Evolutionary conservation across 1,140 invertebrate species (phyloP), one percentile per base, ranked within the genome.

Genomic region (Drosophila parvula): DNA sequence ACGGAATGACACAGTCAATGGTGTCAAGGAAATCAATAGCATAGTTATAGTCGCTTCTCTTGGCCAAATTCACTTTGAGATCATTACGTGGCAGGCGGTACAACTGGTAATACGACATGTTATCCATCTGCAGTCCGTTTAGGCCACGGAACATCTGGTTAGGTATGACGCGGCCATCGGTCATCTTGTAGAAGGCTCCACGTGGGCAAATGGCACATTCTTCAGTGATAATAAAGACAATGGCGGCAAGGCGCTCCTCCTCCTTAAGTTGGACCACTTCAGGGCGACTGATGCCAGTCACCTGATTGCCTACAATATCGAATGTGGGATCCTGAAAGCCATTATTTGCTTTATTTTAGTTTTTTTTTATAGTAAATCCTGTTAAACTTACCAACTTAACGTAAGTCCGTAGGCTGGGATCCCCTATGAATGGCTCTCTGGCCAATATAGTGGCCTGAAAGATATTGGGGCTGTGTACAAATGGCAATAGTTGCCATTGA

Each of bases 11-110:
- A 30, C 79, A 69, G 48, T 95, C 95, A 14, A 96, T 94, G 1
- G 95, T 94, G 82, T 96, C 96, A 36, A 97, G 90, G 86, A 97
- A 97, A 91, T 97, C 96, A 58, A 95, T 93, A 6, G 95, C 94
- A 73, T 95, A 96, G 92, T 96, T 96, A 70, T 96, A 97, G 91
- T 97, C 95, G 44, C 93, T 92, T 63, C 95, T 93, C 2, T 94
- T 95, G 0, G 95, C 91, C 38, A 96, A 92, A 93, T 96, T 96
- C 0, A 94, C 93, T 62, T 96, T 96, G 93, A 95, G 95, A 73
- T 95, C 95, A 56, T 95, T 93, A 16, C 94, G 93, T 0, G 96
- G 94, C 7, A 90, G 79, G 75, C 96, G 93, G 57, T 94, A 94
- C 59, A 96, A 95, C 45, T 95, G 92, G 90, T 95, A 97, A 4